Evolutionary conservation across 2,113 vertebrate genomes (phyloP).

Genomic region (Himantopus leucocephalus): DNA sequence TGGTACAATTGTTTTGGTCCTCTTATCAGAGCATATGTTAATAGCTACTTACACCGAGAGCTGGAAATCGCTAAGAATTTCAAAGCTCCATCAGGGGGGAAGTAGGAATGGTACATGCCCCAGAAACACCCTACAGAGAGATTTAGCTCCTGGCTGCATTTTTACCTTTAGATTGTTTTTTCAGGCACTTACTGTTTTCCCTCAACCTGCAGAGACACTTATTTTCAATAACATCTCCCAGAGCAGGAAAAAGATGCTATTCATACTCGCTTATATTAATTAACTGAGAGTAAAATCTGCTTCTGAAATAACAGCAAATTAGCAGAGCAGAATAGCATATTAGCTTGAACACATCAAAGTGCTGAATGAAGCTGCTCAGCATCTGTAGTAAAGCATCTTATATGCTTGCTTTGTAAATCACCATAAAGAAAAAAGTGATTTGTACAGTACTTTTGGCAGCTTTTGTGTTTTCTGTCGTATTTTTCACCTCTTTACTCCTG

Average conservation of each 20-base stretch:
- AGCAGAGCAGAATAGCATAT: not conserved
- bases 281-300: conserved; percentile 1
- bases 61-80: conserved; percentile 27
- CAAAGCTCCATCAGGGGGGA: not conserved
- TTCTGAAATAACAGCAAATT: conserved; percentile 18
- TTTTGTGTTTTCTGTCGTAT: not conserved
- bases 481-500: not conserved
- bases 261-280: conserved; percentile 1
- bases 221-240: not conserved
- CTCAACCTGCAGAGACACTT: not conserved
- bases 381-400: not conserved
- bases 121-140: conserved; percentile 1
- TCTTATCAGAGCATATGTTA: conserved; percentile 27
- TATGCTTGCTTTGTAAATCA: not conserved
- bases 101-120: not conserved
- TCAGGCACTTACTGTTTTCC: not conserved
- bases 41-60: conserved; percentile 1
- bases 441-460: not conserved
- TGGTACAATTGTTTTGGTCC: not conserved
- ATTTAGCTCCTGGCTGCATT: not conserved
- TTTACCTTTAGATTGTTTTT: not conserved
- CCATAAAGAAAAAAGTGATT: not conserved
- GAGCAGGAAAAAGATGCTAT: not conserved
- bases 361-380: conserved; percentile 1
- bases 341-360: conserved; percentile 13